A percentile compares a stretch with the other conserved stretches of the same genome.
Evolutionary conservation across 2,888 invertebrate species (phyloP).

Genomic region (Hydrotaea cyrtoneurina): DNA sequence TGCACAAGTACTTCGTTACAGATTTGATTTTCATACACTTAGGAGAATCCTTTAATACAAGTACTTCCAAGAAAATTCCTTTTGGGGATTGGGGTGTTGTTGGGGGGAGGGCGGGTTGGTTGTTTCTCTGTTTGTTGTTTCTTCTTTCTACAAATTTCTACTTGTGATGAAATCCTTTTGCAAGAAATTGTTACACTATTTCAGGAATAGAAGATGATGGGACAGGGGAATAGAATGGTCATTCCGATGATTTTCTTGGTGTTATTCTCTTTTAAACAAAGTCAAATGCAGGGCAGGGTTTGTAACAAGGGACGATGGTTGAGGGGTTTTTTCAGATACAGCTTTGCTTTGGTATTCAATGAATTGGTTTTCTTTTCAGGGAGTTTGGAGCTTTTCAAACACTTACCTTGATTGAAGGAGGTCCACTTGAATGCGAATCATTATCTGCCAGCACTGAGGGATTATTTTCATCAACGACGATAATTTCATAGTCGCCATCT

Average conservation of each 20-base stretch:
- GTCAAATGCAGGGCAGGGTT: too few relatives aligned
- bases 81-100: slow-evolving; percentile 16
- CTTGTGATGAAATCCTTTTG: slow-evolving; percentile 14
- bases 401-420: slow-evolving; percentile 92
- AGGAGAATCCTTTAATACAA: slow-evolving; percentile 38
- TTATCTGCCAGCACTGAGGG: slow-evolving; percentile 90
- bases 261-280: not conserved
- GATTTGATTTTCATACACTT: slow-evolving; percentile 24
- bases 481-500: slow-evolving; percentile 93
- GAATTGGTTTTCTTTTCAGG: not conserved
- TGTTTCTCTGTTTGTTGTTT: not conserved
- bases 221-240: not conserved
- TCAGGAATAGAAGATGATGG: not conserved
- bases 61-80: slow-evolving; percentile 29
- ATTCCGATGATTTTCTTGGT: not conserved
- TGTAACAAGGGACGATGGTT: not conserved
- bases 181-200: slow-evolving; percentile 5
- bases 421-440: slow-evolving; percentile 88
- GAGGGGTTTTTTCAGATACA: not conserved
- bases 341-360: not conserved
- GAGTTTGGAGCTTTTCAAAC: not conserved
- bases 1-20: not conserved
- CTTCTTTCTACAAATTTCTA: not conserved
- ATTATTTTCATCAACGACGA: slow-evolving; percentile 94
- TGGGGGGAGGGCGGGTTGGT: too few relatives aligned